Evolutionary conservation across 2,797 vertebrate genomes (phyloP), one percentile per base, ranked within the genome.

Genomic region (Ceyx erithaca): DNA sequence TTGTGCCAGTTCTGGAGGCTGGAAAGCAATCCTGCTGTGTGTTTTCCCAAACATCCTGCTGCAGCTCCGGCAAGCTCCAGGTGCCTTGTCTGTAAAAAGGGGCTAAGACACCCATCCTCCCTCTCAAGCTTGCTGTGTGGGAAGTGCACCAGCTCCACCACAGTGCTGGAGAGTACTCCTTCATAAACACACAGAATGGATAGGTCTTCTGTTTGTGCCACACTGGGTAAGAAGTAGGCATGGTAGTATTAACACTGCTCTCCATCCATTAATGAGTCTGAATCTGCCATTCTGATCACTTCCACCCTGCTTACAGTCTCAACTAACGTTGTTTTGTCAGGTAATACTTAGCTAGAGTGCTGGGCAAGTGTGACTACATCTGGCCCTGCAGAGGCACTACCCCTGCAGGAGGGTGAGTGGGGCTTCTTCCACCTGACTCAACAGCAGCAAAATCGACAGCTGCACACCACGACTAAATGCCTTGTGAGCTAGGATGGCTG

Each of bases 191-290:
- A 0, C 21, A 31, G 37, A 57, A 46, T 7, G 30, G 26, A 28
- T 12, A 57, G 11, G 23, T 48, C 22, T 14, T 75, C 3, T 0
- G 0, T 77, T 87, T 52, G 33, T 13, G 68, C 62, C 64, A 55
- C 13, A 13, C 31, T 5, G 15, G 17, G 20, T 76, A 33, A 40
- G 59, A 46, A 54, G 40, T 14, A 30, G 76, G 46, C 12, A 19
- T 37, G 18, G 41, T 7, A 37, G 22, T 19, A 19, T 31, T 45
- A 49, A 20, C 1, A 3, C 21, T 5, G 4, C 23, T 63, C 13
- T 55, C 28, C 10, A n/a, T n/a, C 54, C 28, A 11, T 45, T 71
- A 71, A 12, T 6, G 7, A 7, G 13, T 71, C 37, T 10, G 45
- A 41, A 23, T 52, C 51, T 81, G 55, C 55, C 14, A 1, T 61